Base-by-base conservation (phyloP, 2,888 invertebrate genomes). In the Andrena dorsata region DNA sequence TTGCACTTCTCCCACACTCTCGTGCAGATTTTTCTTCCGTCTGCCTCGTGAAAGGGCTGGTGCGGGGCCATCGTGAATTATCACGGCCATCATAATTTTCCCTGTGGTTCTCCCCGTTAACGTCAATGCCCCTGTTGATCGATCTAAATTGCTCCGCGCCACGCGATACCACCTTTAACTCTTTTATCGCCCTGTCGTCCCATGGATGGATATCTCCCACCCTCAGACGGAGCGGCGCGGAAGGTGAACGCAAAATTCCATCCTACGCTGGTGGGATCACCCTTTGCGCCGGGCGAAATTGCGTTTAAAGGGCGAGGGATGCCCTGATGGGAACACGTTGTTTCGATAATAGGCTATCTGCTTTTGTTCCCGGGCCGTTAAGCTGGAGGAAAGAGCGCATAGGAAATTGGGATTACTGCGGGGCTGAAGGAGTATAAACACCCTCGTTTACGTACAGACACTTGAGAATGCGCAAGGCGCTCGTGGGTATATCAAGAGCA, bases 371-470 rank as follows among this genome's bases (percentile, higher is more conserved):
- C 28, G 32, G 35, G 28, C 20, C 65, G 66, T 35, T 79, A 26
- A 58, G 56, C 53, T 32, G n/a, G 23, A n/a, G 53, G 51, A 26
- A 53, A 30, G 30, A 20, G 66, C 51, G 28, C 65, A 30, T 26
- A 66, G 70, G 53, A 65, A 77, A 71, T 80, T 80, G 51, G 32
- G 70, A 80, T 80, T 79, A 80, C 66, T 65, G 47, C 47, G 61
- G 80, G 71, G 72, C 72, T 72, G 64, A 80, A 72, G 56, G 26
- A 61, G 23, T 68, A 68, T 80, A 80, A 80, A 72, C 49, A 76
- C 71, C 53, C 56, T 51, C 56, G 82, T 65, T 76, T 49, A 60
- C 32, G 30, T n/a, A 51, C 35, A 56, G 26, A 35, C 26, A 61
- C 20, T 28, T 2, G 76, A 26, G 23, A 56, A 10, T 16, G 47